Base-by-base conservation (phyloP, 2,797 vertebrate genomes). In the Cyprinella venusta region DNA sequence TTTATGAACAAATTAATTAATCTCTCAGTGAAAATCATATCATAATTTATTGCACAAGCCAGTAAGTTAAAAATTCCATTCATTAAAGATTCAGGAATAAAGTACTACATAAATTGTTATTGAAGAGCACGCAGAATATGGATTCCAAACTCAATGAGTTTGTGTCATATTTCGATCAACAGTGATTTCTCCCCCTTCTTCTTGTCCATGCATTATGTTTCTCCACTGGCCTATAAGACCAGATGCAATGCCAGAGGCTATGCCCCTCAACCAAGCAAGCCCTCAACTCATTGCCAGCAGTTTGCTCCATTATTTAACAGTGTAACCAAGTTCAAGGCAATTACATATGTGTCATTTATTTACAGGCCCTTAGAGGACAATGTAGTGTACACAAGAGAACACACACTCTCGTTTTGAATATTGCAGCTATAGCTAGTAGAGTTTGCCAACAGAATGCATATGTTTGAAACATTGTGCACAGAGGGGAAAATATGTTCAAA, bases 281-380 rank as follows among this genome's bases (percentile, higher is more conserved):
- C 72, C 84, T 84, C 50, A 86, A 82, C 82, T 84, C 81, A 72
- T 84, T 89, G 88, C 88, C 88, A 89, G 88, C 83, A 81, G 84
- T 87, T 88, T 87, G 79, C 87, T 89, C 77, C 82, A 89, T 89
- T 88, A 89, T 88, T 89, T 87, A 89, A 89, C 79, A 81, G 85
- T 85, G 75, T 85, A 76, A 86, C 84, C 83, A 87, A 88, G 87
- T 87, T 89, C 87, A 86, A 85, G 87, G 87, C 86, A 85, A 82
- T 87, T 88, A 87, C 86, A 85, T 87, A 76, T 85, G 84, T 88
- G 88, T 87, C 80, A 79, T 87, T 87, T 77, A 82, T 87, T 87
- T 86, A 80, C 67, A 72, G 79, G 82, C 79, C 79, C 70, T 80
- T 83, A 84, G 72, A 84, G 87, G 82, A 84, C 71, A 83, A 77